Base-by-base conservation (phyloP, 2,797 vertebrate genomes). In the Helicolenus hilgendorfi region DNA sequence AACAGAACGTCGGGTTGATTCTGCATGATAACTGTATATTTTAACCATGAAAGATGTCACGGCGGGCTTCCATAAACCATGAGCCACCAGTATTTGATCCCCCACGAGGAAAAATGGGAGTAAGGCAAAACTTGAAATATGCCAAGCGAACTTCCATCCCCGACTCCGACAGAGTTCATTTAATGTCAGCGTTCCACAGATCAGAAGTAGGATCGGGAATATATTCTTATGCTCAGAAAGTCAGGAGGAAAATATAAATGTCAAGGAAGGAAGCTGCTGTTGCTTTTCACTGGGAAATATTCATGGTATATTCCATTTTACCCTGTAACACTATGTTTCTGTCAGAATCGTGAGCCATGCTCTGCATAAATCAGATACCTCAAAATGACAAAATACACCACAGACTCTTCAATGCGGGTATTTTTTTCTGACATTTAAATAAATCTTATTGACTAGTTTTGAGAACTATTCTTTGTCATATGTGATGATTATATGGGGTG, bases 151-250 rank as follows among this genome's bases (percentile, higher is more conserved):
- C 18, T 56, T 84, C 63, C 63, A 67, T 36, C 15, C 56, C 31
- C 2, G 18, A 41, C 41, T 86, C 33, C 33, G 64, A 79, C 29
- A 67, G 65, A 71, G 62, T 72, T 73, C 4, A 75, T 41, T 79
- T 72, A 78, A 62, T 74, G 77, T 77, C 71, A 55, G 5, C 35
- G 4, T 72, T 72, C 62, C 14, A 85, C 31, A 76, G 38, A 87
- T 58, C 72, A 83, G 35, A 60, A 38, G 49, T 29, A 64, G 64
- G 82, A 74, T 72, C 49, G 27, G 69, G 69, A 55, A 72, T 18
- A 36, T 65, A 56, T 55, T 65, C 55, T 77, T 49, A 3, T 27
- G 33, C 60, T 69, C 10, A 38, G 18, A 75, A 45, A 83, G 38
- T 67, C 67, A 65, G 29, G 20, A 22, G 26, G 45, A 58, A 88